A percentile compares a stretch with the other conserved stretches of the same genome.
Evolutionary conservation across 2,888 invertebrate species (phyloP).

Genomic region (Tiliacea aurago): DNA sequence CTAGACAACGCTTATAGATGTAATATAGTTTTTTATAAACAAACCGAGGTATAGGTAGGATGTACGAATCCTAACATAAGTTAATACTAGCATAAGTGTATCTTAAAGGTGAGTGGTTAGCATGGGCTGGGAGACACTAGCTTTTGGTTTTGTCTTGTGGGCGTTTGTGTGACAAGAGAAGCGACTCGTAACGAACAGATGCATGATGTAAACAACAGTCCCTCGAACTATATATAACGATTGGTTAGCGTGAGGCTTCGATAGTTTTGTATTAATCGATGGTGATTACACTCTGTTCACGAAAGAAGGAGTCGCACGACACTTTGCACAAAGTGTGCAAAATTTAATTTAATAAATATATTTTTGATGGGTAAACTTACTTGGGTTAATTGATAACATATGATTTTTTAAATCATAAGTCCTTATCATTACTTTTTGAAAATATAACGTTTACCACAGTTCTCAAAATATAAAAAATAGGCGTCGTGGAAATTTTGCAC

Average conservation of each 20-base stretch:
- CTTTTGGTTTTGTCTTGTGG: constrained; percentile 88
- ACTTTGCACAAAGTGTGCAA: constrained; percentile 31
- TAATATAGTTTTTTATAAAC: constrained; percentile 45
- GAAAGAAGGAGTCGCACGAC: background rate
- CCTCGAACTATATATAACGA: constrained; percentile 66
- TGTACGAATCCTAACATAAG: constrained; percentile 50
- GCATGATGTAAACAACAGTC: constrained; percentile 79
- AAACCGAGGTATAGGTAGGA: constrained; percentile 40
- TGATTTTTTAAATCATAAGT: background rate
- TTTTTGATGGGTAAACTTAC: background rate
- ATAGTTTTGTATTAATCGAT: constrained; percentile 80
- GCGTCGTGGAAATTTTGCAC: constrained; percentile 5
- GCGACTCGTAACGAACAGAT: constrained; percentile 67
- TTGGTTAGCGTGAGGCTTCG: constrained; percentile 79
- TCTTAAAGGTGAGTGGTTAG: constrained; percentile 80
- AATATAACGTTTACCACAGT: background rate
- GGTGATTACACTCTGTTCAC: constrained; percentile 73
- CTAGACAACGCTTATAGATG: constrained; percentile 63
- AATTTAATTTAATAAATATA: constrained; percentile 2
- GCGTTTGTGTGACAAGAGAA: constrained; percentile 77
- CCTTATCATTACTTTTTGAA: background rate
- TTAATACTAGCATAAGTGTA: constrained; percentile 56
- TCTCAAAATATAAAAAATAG: background rate
- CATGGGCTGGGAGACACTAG: constrained; percentile 86
- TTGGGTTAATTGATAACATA: background rate